Base-by-base conservation (phyloP, 2,888 invertebrate species). In the Sesia bembeciformis region DNA sequence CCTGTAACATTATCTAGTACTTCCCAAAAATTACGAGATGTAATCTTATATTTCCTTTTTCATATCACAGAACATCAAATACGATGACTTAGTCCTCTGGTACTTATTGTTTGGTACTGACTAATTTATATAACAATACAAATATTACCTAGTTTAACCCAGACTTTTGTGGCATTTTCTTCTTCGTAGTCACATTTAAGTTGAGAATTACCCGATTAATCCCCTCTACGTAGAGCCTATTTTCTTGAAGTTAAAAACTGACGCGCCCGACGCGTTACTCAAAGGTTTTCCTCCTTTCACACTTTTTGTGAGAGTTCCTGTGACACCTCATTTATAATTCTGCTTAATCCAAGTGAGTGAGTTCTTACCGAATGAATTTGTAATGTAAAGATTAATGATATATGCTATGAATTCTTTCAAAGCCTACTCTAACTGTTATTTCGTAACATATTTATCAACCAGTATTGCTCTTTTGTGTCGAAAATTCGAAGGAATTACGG, bases 301-400 rank as follows among this genome's bases (percentile, higher is more conserved):
- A 74, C 78, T 87, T 87, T 88, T 88, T 88, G 79, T 72, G 65
- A 67, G 70, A 72, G 68, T 77, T 80, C 74, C 66, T 66, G 81
- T 85, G 85, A 84, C 87, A 88, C 81, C 79, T 84, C 87, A 88
- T 88, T 87, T 87, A 87, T 87, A 86, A 86, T 86, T 84, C 83
- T 72, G 80, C 83, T 82, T 86, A 88, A 85, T 84, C 81, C 85
- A 70, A 84, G 81, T 80, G 84, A 84, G 83, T 84, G 84, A 87
- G 84, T 84, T 84, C 83, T 81, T 86, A 82, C 84, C 74, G 80
- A 84, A 83, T 85, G 86, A 88, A 88, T 85, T 84, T 85, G 81
- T 88, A 81, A 87, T 86, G 84, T 82, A 74, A 84, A 84, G 86
- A 87, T 88, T 86, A 85, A 88, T 85, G 84, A 78, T 79, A 75